phyloP scores from a whole-genome alignment of 2,888 invertebrate genomes.

The Melitaea athalia region DNA sequence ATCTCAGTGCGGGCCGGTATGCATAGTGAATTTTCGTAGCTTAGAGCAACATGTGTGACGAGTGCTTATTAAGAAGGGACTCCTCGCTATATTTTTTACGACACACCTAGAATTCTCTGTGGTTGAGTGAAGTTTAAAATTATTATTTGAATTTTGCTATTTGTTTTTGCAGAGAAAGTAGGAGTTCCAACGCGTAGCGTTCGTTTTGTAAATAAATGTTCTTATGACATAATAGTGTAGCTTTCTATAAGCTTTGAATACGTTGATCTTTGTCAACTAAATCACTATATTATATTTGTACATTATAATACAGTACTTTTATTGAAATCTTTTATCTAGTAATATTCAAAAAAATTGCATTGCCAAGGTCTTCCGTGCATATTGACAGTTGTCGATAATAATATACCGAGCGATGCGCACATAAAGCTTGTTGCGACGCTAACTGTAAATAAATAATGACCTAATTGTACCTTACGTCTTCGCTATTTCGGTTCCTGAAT shows the following conservation, averaged over 20 bases:
- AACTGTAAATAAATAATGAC: conserved; percentile 80
- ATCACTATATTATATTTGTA: not conserved
- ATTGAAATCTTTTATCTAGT: not conserved
- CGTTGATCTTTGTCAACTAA: not conserved
- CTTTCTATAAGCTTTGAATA: conserved; percentile 31
- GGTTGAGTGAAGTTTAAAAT: conserved; percentile 37
- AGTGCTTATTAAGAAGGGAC: conserved; percentile 24
- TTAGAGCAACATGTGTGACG: conserved; percentile 34
- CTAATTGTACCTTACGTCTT: conserved; percentile 72
- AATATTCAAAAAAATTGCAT: conserved; percentile 46
- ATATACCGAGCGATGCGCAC: conserved; percentile 54
- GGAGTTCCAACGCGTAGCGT: conserved; percentile 45
- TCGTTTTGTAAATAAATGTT: conserved; percentile 31
- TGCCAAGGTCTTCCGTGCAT: conserved; percentile 67
- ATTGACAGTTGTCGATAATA: conserved; percentile 57
- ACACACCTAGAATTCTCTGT: conserved; percentile 32
- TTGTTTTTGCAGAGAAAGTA: conserved; percentile 61
- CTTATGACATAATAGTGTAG: conserved; percentile 19
- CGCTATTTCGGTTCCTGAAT: conserved; percentile 70
- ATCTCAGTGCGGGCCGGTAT: conserved; percentile 29
- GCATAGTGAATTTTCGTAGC: conserved; percentile 36
- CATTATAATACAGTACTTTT: not conserved
- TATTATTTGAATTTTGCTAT: conserved; percentile 48
- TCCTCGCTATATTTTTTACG: conserved; percentile 11
- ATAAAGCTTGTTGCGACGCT: conserved; percentile 59